Conservation (phyloP, 1,140 invertebrate species). For the roundworm (Caenorhabditis elegans) region DNA sequence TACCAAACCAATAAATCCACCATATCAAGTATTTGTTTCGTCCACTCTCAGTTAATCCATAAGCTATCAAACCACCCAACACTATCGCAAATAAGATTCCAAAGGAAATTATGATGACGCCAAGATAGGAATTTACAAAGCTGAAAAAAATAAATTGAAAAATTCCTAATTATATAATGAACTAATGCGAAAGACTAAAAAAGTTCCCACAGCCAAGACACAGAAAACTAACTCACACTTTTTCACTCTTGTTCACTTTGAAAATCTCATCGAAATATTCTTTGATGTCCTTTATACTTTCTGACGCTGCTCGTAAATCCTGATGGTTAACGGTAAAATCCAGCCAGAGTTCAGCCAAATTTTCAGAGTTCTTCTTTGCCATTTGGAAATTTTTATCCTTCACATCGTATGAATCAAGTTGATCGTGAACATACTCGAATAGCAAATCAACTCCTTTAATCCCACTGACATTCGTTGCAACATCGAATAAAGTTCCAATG, state of each 20-base stretch:
- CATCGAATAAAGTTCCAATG: neutral
- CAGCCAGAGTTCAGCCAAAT: neutral
- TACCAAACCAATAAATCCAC: neutral
- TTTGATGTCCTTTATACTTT: neutral
- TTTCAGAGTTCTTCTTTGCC: neutral
- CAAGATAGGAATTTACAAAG: neutral
- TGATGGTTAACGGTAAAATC: neutral
- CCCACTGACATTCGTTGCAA: neutral
- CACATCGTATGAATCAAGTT: neutral
- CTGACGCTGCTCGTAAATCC: neutral
- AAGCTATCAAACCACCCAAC: neutral
- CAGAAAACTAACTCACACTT: neutral
- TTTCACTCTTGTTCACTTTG: neutral
- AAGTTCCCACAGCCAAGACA: too few species aligned
- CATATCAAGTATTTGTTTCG: neutral
- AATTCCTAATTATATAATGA: too few species aligned
- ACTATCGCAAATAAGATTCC: neutral
- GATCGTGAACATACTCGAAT: neutral
- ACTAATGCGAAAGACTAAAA: too few species aligned
- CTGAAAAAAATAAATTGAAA: neutral
- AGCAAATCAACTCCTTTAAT: neutral
- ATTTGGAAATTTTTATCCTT: neutral
- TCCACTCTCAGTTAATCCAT: neutral
- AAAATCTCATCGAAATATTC: slow-evolving; percentile 1
- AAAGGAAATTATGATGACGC: neutral